Evolutionary conservation across 2,888 invertebrate genomes (phyloP), one percentile per base, ranked within the genome.

Genomic region (Tachina grossa): DNA sequence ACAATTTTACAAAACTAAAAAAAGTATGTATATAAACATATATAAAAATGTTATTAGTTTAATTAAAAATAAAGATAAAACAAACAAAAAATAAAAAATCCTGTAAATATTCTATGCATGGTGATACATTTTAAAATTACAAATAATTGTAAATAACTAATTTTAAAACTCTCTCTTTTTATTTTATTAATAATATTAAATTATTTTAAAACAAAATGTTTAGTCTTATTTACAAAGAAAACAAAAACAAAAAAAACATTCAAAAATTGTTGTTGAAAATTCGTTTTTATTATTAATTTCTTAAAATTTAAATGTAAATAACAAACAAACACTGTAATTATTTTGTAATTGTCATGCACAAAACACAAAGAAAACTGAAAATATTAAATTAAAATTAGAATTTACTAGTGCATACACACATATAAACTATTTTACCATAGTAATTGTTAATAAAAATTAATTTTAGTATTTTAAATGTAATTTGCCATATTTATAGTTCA

Each of bases 401-500:
- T 80, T 79, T 83, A 76, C 41, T 76, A 77, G 59, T 49, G 19
- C 69, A 69, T 69, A 74, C 59, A 31, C 2, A 22, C 4, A 6
- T 31, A 31, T 6, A 22, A 55, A 39, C 11, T 80, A 81, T 65
- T 82, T 76, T 85, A 75, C 55, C 72, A 61, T 79, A 57, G 61
- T 83, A 85, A 83, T 83, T 79, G 78, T 83, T 83, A 80, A 78
- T 80, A 80, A 72, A n/a, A 82, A 78, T 68, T 77, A 83, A 11
- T 81, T 80, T 75, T 72, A 82, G 74, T 78, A 82, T 85, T 85
- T 81, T 87, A 87, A 87, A 82, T 88, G 87, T 88, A 88, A 88
- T 88, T 88, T 91, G 91, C 91, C 91, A 91, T 91, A 91, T 90
- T 91, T 88, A 91, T 91, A 91, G 90, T 89, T 90, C 87, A 89